These are phyloP conservation scores for Heliocidaris erythrogramma DNA, from an alignment of 35 echinoderm and acorn worm genomes.

Conservation along the genomic window DNA sequence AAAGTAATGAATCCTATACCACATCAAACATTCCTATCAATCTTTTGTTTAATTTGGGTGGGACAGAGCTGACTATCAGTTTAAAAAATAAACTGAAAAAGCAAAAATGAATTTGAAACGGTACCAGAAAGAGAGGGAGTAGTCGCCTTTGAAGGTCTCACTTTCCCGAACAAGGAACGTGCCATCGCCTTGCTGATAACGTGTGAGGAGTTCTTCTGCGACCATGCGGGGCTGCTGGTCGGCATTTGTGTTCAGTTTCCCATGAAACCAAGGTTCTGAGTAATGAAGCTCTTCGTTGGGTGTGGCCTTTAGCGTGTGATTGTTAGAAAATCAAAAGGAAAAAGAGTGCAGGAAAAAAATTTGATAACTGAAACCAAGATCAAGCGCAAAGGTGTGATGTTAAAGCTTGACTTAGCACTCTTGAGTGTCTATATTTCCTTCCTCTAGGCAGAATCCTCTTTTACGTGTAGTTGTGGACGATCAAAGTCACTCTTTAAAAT, in stretches of 20 bases:
- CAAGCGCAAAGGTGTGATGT: not conserved
- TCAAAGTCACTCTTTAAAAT: not conserved
- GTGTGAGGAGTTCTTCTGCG: constrained; percentile 82
- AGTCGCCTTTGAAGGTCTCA: constrained; percentile 99
- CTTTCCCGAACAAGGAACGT: constrained; percentile 97
- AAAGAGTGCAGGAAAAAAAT: constrained; percentile 39
- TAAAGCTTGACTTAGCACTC: not conserved
- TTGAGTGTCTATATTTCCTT: not conserved
- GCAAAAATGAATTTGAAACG: not conserved
- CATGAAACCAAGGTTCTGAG: constrained; percentile 96
- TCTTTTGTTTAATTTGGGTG: no score
- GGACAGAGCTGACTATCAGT: no score
- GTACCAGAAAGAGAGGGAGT: constrained; percentile 96
- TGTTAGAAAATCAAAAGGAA: not conserved
- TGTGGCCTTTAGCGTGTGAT: constrained; percentile 47
- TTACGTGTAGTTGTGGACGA: not conserved
- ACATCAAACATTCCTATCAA: no score
- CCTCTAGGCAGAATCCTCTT: not conserved
- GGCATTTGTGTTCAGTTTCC: constrained; percentile 83
- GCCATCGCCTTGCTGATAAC: constrained; percentile 93
- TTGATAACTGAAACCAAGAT: not conserved
- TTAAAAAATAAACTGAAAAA: not conserved
- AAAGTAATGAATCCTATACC: no score
- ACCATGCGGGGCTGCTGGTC: constrained; percentile 66
- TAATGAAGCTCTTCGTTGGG: constrained; percentile 96